phyloP scores from a whole-genome alignment of 1,140 invertebrate genomes.

The Phocides pigmalion region DNA sequence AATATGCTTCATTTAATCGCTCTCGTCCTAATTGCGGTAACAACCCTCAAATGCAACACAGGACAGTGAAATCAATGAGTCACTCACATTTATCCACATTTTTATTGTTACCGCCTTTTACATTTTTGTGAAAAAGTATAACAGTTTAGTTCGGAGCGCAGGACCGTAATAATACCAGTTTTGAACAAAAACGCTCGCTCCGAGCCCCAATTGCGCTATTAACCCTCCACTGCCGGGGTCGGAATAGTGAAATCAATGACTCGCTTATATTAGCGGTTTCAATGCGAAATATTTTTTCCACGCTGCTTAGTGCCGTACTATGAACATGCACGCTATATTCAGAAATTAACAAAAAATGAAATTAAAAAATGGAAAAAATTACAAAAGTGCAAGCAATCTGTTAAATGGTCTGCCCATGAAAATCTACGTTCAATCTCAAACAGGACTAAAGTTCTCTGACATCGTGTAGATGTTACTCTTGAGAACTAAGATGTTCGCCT shows the following conservation, averaged over 20 bases:
- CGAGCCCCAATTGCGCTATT: no score
- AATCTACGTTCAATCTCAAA: no score
- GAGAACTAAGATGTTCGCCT: no score
- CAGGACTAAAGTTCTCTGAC: no score
- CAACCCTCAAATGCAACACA: background rate
- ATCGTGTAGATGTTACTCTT: no score
- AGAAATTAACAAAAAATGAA: no score
- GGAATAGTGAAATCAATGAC: slow-evolving; percentile 23
- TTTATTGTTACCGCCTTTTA: background rate
- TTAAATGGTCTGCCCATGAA: no score
- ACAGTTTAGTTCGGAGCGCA: background rate
- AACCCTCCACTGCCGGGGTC: no score
- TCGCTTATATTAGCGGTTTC: slow-evolving; percentile 47
- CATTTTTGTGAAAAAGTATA: slow-evolving; percentile 5
- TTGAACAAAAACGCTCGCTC: slow-evolving; percentile 5
- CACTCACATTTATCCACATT: background rate
- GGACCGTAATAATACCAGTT: background rate
- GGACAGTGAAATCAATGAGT: background rate
- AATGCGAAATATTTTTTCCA: background rate
- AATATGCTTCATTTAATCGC: background rate
- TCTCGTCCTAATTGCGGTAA: background rate
- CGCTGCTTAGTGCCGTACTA: background rate
- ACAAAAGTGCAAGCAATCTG: no score
- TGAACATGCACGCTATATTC: no score
- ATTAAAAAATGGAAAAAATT: no score